Percentiles rank a stretch among this genome's conserved stretches.
Conservation (phyloP, 2,888 invertebrate genomes). For the Punctoribates punctum region DNA sequence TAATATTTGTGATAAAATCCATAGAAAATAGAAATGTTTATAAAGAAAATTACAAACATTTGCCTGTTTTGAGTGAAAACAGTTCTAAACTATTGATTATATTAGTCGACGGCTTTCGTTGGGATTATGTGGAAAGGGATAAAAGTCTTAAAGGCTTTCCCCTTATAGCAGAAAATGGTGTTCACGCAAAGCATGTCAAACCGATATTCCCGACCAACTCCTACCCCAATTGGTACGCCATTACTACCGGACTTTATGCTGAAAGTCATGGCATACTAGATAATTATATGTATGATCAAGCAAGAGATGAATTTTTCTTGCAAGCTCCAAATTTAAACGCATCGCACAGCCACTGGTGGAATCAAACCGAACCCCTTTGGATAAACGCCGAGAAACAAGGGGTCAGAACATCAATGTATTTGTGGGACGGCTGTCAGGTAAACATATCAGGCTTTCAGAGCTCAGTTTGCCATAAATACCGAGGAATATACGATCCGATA, state of each 20-base stretch:
- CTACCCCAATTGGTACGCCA: constrained; percentile 48
- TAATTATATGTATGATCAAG: constrained; percentile 53
- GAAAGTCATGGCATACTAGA: constrained; percentile 54
- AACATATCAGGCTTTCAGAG: constrained; percentile 42
- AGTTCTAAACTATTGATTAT: constrained; percentile 40
- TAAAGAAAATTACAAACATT: neutral
- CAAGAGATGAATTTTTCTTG: constrained; percentile 48
- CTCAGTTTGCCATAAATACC: constrained; percentile 39
- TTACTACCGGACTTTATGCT: constrained; percentile 50
- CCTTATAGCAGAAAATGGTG: constrained; percentile 46
- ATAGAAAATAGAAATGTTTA: too few species aligned
- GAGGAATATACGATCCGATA: neutral
- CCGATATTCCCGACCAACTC: constrained; percentile 48
- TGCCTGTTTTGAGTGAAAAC: neutral
- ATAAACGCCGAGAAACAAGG: constrained; percentile 47
- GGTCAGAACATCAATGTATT: constrained; percentile 47
- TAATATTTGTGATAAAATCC: too few species aligned
- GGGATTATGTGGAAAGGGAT: constrained; percentile 34
- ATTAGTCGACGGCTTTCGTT: constrained; percentile 42
- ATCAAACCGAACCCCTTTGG: constrained; percentile 48
- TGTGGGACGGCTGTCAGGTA: constrained; percentile 50
- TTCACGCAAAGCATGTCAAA: constrained; percentile 45
- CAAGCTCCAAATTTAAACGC: constrained; percentile 45
- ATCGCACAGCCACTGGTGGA: constrained; percentile 48
- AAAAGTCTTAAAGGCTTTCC: constrained; percentile 43